Evolutionary conservation across 1,140 invertebrate species (phyloP), one percentile per base, ranked within the genome.

Genomic region (Tenebrio molitor): DNA sequence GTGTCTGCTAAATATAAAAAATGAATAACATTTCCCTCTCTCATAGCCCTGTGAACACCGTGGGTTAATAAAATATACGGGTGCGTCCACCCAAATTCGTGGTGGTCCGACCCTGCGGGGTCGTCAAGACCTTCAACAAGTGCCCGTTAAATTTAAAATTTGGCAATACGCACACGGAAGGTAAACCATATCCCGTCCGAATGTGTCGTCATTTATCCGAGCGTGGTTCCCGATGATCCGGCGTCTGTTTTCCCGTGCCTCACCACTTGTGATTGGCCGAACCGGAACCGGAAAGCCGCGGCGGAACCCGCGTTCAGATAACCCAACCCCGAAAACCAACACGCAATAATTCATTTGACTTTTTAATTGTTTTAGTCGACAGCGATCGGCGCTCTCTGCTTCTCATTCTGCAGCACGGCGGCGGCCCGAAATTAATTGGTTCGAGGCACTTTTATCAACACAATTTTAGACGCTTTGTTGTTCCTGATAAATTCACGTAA

Each of bases 341-440:
- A 58, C 53, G 46, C 50, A 69, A 69, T 69, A 69, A 69, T 50
- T 69, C 67, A 69, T 69, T 58, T 69, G 67, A 69, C 67, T 69
- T 69, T 69, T 69, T 69, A 69, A 69, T 69, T 69, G 67, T 69
- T 69, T 69, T 69, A 69, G 1, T 68, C 41, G 65, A 34, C 16
- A 25, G 67, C 50, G 29, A 69, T 34, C 42, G 34, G n/a, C 19
- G 46, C 46, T 44, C 65, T 68, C 12, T 44, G 16, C 44, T 68
- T 50, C 42, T 44, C 42, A 17, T 17, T 39, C 36, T 42, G 25
- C 7, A 41, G 36, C 36, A 41, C 36, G 36, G 36, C 36, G 36
- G 36, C 41, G 1, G 25, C 25, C 19, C 17, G 34, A 62, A 69
- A 69, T 69, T 69, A 69, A 69, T 69, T 36, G 67, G 33, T 69